A percentile compares a stretch with the other conserved stretches of the same genome.
Conservation (phyloP, 2,888 invertebrate genomes). For the Cylindroiulus punctatus region DNA sequence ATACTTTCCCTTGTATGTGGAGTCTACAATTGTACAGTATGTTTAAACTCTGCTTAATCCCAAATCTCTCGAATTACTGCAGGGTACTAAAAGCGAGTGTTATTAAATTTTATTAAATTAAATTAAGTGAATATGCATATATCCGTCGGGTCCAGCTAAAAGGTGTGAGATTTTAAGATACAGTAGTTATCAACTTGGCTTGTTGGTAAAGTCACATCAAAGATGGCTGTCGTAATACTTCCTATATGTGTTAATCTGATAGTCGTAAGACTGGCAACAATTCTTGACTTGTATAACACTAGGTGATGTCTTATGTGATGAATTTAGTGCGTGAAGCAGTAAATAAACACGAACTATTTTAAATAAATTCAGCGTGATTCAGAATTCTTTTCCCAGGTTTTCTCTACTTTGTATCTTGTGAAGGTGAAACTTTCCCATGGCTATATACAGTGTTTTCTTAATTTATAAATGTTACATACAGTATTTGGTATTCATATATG, state of each 20-base stretch:
- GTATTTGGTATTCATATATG: too few species aligned
- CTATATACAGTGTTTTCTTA: not conserved
- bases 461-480: too few species aligned
- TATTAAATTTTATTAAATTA: too few species aligned
- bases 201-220: not conserved
- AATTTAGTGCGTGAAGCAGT: not conserved
- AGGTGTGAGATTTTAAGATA: not conserved
- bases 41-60: not conserved
- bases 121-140: too few species aligned
- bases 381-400: not conserved
- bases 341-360: slow-evolving; percentile 21
- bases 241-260: not conserved
- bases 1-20: not conserved
- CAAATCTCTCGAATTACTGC: not conserved
- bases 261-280: not conserved
- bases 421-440: not conserved
- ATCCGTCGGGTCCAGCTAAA: not conserved
- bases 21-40: not conserved
- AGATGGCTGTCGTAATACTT: not conserved
- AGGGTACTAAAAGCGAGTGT: not conserved
- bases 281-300: not conserved
- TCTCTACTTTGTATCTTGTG: not conserved
- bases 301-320: not conserved
- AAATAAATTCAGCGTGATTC: not conserved
- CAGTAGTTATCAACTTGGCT: not conserved